These are phyloP conservation scores for Helogale parvula DNA, from an alignment of 2,113 vertebrate species.

Conservation along the genomic window DNA sequence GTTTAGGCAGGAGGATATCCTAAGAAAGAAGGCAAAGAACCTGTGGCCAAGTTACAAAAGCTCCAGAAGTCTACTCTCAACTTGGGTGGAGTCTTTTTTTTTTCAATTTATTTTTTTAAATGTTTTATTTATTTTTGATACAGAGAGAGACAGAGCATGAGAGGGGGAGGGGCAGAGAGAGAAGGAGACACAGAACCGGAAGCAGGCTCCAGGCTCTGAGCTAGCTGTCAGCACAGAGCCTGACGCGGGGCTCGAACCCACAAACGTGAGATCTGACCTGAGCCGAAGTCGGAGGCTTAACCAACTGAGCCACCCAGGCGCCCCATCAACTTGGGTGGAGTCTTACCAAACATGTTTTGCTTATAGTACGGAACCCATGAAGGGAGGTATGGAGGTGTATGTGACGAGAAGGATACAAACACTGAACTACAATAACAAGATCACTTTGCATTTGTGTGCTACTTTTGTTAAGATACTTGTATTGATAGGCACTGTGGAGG, in stretches of 20 bases:
- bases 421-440: not conserved
- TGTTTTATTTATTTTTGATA: no score
- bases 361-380: not conserved
- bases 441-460: not conserved
- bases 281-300: no score
- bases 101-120: no score
- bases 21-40: not conserved
- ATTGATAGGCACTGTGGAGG: not conserved
- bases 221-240: no score
- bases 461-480: not conserved
- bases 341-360: not conserved
- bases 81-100: not conserved
- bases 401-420: not conserved
- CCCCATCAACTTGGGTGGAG: not conserved
- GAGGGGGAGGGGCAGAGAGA: no score
- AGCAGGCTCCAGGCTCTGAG: no score
- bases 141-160: no score
- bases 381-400: not conserved
- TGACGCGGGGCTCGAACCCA: no score
- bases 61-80: not conserved
- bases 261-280: no score
- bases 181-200: no score
- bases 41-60: not conserved
- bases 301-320: no score
- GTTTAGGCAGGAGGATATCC: not conserved